A percentile compares a stretch with the other conserved stretches of the same genome.
phyloP scores from a whole-genome alignment of 2,113 vertebrate genomes.

The Hirundichthys speculiger region DNA sequence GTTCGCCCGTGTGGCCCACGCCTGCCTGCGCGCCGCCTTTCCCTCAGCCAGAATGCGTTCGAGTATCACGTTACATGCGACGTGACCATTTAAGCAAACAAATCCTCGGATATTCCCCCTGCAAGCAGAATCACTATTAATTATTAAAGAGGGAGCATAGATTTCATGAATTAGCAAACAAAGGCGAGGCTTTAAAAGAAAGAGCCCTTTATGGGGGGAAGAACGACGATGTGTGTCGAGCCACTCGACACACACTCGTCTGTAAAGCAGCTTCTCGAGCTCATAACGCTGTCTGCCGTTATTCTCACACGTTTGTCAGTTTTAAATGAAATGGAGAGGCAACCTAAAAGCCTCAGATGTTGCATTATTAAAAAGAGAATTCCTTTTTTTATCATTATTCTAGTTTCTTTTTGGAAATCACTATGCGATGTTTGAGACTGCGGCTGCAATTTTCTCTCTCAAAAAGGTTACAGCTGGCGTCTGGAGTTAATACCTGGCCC shows the following conservation, averaged over 20 bases:
- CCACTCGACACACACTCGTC: conserved; percentile 1
- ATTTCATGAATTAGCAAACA: conserved; percentile 76
- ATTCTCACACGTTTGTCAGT: background rate
- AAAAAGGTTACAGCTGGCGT: background rate
- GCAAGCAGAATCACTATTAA: conserved; percentile 56
- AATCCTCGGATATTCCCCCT: conserved; percentile 25
- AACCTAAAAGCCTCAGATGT: background rate
- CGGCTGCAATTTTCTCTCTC: background rate
- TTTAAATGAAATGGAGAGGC: background rate
- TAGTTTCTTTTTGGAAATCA: conserved; percentile 8
- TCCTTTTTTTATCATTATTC: no score
- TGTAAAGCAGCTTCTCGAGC: background rate
- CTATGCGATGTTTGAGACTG: background rate
- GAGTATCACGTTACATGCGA: conserved; percentile 20
- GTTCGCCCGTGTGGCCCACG: conserved; percentile 8
- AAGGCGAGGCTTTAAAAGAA: conserved; percentile 45
- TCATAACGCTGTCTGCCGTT: background rate
- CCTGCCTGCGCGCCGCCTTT: background rate
- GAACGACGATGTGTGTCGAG: background rate
- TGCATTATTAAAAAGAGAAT: background rate
- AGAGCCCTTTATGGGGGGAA: conserved; percentile 4
- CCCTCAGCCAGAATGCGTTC: background rate
- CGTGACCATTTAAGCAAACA: conserved; percentile 50
- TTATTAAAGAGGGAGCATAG: conserved; percentile 71
- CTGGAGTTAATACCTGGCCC: background rate